Conservation (phyloP, 2,888 invertebrate genomes). For the Lycaena phlaeas region DNA sequence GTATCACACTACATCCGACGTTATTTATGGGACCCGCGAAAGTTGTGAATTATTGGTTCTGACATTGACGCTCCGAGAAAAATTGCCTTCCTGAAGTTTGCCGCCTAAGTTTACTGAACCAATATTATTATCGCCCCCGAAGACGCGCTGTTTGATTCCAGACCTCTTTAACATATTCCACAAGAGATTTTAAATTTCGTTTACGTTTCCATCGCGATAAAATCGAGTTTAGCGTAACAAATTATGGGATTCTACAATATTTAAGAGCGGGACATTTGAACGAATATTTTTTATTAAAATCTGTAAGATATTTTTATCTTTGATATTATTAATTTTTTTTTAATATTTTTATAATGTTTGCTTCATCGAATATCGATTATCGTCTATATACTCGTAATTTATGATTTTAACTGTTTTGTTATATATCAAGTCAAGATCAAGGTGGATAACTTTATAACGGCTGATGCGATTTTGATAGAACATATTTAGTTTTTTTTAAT, state of each 20-base stretch:
- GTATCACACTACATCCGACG: not conserved
- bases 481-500: too few relatives aligned
- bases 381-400: too few relatives aligned
- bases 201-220: constrained; percentile 2
- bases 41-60: constrained; percentile 48
- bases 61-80: constrained; percentile 54
- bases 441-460: too few relatives aligned
- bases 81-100: constrained; percentile 43
- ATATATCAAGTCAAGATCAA: too few relatives aligned
- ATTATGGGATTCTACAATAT: constrained; percentile 1
- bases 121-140: constrained; percentile 6
- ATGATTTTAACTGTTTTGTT: too few relatives aligned
- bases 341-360: too few relatives aligned
- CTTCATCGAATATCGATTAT: too few relatives aligned
- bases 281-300: not conserved
- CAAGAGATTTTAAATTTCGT: not conserved
- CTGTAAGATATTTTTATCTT: too few relatives aligned
- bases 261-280: not conserved
- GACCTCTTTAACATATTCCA: not conserved
- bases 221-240: not conserved
- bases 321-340: too few relatives aligned
- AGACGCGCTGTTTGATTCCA: not conserved
- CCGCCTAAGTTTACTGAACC: constrained; percentile 12
- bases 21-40: not conserved
- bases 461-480: too few relatives aligned